Evolutionary conservation across 2,888 invertebrate genomes (phyloP), one percentile per base, ranked within the genome.

Genomic region (Aquatica leii): DNA sequence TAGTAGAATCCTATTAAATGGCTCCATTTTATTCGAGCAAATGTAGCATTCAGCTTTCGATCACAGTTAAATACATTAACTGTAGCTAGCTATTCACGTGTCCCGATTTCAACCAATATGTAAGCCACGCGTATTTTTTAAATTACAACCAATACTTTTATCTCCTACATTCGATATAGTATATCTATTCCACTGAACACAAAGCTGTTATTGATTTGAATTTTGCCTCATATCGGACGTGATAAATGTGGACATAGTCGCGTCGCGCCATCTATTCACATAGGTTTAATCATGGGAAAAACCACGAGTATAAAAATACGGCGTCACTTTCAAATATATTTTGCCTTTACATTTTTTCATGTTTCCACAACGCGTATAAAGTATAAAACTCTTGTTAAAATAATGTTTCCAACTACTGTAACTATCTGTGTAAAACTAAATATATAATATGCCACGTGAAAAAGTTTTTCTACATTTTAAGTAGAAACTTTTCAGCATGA

Each of bases 161-260:
- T n/a, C 37, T 37, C 37, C n/a, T 37, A 37, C 9, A 37, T 9
- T 37, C 37, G 12, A 37, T 37, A 37, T 37, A 5, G 37, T 9
- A 37, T 5, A 37, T 37, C n/a, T n/a, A n/a, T 37, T 5, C 37
- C 9, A 9, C 31, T 4, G 31, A 37, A 37, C 12, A n/a, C 12
- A n/a, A 3, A n/a, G 12, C 9, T 8, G 5, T 37, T 37, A 37
- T 9, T 37, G 37, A 37, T 37, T 37, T 9, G 37, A 5, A 37
- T 37, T 37, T 37, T 37, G 37, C 11, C 12, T 37, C 5, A 37
- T 37, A 37, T 37, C 37, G 11, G 11, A 37, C 2, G 37, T 37
- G 37, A 37, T 37, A 37, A 37, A 37, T 37, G 37, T 37, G 37
- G 37, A 3, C n/a, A 37, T 37, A 37, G 37, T 37, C 37, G 11